Conservation (phyloP, 2,113 vertebrate genomes). For the Capreolus pygargus region DNA sequence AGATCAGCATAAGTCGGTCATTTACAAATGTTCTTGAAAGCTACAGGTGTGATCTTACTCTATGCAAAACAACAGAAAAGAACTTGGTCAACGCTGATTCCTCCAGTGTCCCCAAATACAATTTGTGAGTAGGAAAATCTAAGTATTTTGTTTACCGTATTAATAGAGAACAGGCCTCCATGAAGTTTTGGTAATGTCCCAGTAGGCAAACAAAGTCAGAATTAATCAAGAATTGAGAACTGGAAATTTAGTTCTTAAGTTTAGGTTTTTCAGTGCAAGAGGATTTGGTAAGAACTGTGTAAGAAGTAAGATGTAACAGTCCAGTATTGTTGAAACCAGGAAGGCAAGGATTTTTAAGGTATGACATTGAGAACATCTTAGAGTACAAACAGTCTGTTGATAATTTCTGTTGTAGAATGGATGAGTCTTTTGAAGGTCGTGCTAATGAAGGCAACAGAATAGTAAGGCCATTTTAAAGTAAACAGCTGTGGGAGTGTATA, state of each 20-base stretch:
- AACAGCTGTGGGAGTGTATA: background rate
- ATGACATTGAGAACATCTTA: background rate
- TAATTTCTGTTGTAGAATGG: background rate
- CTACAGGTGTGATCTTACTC: background rate
- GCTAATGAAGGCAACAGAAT: background rate
- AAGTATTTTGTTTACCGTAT: background rate
- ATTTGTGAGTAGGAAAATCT: background rate
- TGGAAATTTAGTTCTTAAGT: background rate
- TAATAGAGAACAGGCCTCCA: background rate
- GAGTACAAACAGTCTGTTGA: background rate
- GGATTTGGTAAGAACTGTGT: background rate
- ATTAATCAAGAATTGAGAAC: background rate
- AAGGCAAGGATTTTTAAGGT: background rate
- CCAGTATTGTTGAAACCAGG: background rate
- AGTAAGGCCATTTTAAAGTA: background rate
- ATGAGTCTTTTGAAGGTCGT: background rate
- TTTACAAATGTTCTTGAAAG: background rate
- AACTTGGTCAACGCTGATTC: background rate
- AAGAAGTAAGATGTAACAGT: background rate
- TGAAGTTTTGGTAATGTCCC: background rate
- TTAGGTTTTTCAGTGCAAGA: background rate
- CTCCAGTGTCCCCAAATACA: background rate
- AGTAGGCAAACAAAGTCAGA: background rate
- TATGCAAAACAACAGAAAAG: background rate
- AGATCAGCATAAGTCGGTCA: background rate